These are phyloP conservation scores for Australoheros scitulus DNA, from an alignment of 2,113 vertebrate species.

Conservation along the genomic window DNA sequence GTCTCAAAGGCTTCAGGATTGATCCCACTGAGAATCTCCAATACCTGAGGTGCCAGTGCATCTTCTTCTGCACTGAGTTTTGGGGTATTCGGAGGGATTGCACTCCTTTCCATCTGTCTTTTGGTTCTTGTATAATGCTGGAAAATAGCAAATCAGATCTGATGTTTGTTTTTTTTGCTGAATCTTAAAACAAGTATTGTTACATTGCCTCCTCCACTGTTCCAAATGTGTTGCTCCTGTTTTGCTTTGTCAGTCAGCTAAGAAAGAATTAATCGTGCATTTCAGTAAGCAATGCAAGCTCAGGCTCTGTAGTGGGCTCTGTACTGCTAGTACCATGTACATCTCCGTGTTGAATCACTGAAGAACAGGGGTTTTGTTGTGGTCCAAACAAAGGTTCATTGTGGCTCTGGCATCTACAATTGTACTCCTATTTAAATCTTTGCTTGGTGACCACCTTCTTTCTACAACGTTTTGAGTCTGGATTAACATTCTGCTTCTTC, in stretches of 20 bases:
- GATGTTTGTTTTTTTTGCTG: neutral
- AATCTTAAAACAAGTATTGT: neutral
- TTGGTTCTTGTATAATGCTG: neutral
- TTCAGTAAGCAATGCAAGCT: constrained; percentile 74
- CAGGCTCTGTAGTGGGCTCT: constrained; percentile 69
- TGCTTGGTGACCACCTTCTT: constrained; percentile 82
- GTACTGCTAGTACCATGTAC: constrained; percentile 77
- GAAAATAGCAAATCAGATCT: neutral
- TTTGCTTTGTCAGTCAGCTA: constrained; percentile 69
- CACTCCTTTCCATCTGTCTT: constrained; percentile 25
- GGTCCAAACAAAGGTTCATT: constrained; percentile 85
- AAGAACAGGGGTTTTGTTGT: constrained; percentile 86
- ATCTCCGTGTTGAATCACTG: constrained; percentile 74
- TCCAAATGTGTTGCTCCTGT: constrained; percentile 37
- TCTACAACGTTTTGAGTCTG: constrained; percentile 71
- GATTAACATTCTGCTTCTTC: constrained; percentile 86
- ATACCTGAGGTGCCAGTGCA: constrained; percentile 27
- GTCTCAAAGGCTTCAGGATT: neutral
- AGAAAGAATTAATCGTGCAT: constrained; percentile 61
- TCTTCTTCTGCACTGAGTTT: constrained; percentile 78
- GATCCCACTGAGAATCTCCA: constrained; percentile 62
- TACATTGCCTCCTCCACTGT: constrained; percentile 6
- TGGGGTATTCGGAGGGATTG: constrained; percentile 45
- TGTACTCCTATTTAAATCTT: constrained; percentile 87
- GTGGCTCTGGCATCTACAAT: constrained; percentile 82